Evolutionary conservation across 2,888 invertebrate genomes (phyloP).

Genomic region (Morpho helenor): DNA sequence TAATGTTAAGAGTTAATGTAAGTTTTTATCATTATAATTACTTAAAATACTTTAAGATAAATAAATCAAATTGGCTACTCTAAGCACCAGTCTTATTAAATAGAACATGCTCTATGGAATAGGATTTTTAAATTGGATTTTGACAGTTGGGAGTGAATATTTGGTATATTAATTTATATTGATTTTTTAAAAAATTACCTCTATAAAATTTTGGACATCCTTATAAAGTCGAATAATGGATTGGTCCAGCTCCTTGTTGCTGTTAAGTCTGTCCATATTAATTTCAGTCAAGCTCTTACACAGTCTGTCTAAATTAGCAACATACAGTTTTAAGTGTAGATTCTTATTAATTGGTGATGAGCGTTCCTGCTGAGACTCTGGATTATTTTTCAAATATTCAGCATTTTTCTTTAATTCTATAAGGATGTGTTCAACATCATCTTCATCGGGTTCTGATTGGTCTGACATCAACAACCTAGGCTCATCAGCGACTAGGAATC

Average conservation of each 20-base stretch:
- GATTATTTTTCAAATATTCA: constrained; percentile 52
- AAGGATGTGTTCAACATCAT: constrained; percentile 53
- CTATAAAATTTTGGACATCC: constrained; percentile 59
- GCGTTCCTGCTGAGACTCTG: constrained; percentile 29
- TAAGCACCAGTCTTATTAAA: too few relatives aligned
- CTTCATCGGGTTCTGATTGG: constrained; percentile 45
- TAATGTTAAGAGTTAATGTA: too few relatives aligned
- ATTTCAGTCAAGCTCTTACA: constrained; percentile 53
- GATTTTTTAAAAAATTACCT: constrained; percentile 37
- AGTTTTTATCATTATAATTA: too few relatives aligned
- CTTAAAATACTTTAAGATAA: too few relatives aligned
- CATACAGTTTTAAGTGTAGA: constrained; percentile 54
- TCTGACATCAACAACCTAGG: constrained; percentile 58
- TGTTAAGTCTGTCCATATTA: constrained; percentile 42
- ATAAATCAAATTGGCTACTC: too few relatives aligned
- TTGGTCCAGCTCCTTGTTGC: constrained; percentile 34
- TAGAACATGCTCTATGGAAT: too few relatives aligned
- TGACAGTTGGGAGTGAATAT: too few relatives aligned
- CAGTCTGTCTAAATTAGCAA: constrained; percentile 52
- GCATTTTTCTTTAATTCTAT: constrained; percentile 52
- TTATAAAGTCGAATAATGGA: constrained; percentile 55
- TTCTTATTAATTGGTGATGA: constrained; percentile 32
- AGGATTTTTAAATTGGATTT: too few relatives aligned
- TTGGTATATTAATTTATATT: background rate
- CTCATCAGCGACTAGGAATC: constrained; percentile 45